Evolutionary conservation across 2,797 vertebrate species (phyloP).

Genomic region (Argya squamiceps): DNA sequence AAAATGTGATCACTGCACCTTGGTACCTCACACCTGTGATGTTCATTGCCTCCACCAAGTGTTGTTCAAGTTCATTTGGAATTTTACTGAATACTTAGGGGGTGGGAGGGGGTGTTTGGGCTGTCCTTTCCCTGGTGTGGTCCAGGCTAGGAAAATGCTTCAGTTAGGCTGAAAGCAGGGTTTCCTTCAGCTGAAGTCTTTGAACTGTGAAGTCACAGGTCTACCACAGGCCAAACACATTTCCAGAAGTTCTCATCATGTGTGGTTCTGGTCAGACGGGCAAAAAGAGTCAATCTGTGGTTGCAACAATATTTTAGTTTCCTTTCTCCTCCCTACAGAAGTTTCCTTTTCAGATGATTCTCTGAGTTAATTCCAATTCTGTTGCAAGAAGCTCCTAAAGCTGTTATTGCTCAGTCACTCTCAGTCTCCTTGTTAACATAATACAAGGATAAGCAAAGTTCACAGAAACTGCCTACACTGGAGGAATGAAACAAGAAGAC

Average conservation of each 20-base stretch:
- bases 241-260: neutral
- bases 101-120: neutral
- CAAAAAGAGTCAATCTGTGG: neutral
- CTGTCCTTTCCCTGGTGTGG: neutral
- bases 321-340: neutral
- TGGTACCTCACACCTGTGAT: neutral
- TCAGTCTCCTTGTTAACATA: neutral
- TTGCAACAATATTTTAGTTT: neutral
- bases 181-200: neutral
- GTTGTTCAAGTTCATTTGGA: neutral
- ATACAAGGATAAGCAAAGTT: constrained; percentile 31
- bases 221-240: neutral
- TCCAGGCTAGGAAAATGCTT: neutral
- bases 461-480: neutral
- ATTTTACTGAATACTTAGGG: neutral
- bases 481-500: constrained; percentile 3
- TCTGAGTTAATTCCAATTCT: neutral
- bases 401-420: constrained; percentile 8
- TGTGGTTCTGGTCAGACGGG: neutral
- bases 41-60: neutral
- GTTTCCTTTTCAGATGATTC: neutral
- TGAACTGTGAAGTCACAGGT: neutral
- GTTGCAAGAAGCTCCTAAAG: constrained; percentile 5
- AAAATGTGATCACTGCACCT: neutral
- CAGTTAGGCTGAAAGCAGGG: neutral